Percentiles rank a stretch among this genome's conserved stretches.
These are phyloP conservation scores for Brachylomia viminalis DNA, from an alignment of 2,888 invertebrate genomes.

Conservation along the genomic window DNA sequence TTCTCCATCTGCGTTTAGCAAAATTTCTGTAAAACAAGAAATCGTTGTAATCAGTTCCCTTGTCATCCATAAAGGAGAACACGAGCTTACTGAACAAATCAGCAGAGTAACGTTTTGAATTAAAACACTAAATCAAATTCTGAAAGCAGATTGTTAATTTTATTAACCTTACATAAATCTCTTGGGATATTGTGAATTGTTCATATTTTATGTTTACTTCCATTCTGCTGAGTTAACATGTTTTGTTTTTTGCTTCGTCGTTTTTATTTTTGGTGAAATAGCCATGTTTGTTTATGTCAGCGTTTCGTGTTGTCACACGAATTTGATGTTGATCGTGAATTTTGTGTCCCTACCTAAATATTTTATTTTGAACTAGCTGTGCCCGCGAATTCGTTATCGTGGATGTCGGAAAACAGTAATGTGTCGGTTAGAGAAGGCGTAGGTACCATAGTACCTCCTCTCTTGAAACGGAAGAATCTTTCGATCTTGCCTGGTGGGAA, in stretches of 20 bases:
- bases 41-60: constrained; percentile 53
- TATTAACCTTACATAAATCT: constrained; percentile 66
- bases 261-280: constrained; percentile 53
- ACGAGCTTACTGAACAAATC: constrained; percentile 59
- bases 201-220: constrained; percentile 63
- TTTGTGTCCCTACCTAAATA: not conserved
- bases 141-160: constrained; percentile 67
- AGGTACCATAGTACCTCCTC: not conserved
- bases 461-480: not conserved
- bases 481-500: not conserved
- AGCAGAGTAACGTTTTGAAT: constrained; percentile 58
- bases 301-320: too few relatives aligned
- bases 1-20: constrained; percentile 35
- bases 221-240: constrained; percentile 49
- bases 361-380: not conserved
- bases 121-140: constrained; percentile 66
- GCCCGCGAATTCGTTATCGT: not conserved
- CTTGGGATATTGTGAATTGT: constrained; percentile 62
- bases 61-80: constrained; percentile 50
- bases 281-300: constrained; percentile 46
- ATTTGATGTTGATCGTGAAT: constrained; percentile 37
- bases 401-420: too few relatives aligned
- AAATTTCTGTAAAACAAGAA: constrained; percentile 52
- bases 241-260: constrained; percentile 42
- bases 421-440: not conserved